Conservation (phyloP, 2,888 invertebrate genomes). For the Phortica magna region DNA sequence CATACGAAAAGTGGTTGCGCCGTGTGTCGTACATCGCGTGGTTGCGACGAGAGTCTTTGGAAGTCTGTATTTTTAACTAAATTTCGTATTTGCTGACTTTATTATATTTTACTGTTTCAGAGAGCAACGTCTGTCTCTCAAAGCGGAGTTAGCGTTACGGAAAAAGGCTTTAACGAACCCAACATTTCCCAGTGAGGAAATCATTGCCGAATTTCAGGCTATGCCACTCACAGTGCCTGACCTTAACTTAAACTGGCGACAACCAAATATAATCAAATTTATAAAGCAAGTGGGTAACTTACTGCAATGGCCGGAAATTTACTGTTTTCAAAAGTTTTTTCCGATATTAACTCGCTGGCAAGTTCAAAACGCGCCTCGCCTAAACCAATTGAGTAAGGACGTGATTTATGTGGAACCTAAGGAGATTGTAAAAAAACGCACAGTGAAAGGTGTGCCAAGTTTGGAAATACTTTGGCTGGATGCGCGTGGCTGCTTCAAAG, state of each 20-base stretch:
- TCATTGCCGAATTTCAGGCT: slow-evolving; percentile 86
- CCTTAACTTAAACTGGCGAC: slow-evolving; percentile 81
- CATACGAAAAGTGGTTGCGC: slow-evolving; percentile 84
- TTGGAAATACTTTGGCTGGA: slow-evolving; percentile 87
- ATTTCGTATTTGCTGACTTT: background rate
- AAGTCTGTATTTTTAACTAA: slow-evolving; percentile 78
- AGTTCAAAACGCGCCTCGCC: slow-evolving; percentile 64
- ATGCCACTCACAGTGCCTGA: slow-evolving; percentile 80
- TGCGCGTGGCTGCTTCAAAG: slow-evolving; percentile 80
- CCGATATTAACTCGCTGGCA: slow-evolving; percentile 89
- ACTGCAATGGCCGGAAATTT: slow-evolving; percentile 86
- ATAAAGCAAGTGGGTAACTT: slow-evolving; percentile 83
- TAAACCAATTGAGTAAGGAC: slow-evolving; percentile 39
- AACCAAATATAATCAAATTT: slow-evolving; percentile 85
- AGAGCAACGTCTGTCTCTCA: slow-evolving; percentile 82
- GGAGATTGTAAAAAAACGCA: slow-evolving; percentile 81
- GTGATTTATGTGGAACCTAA: slow-evolving; percentile 77
- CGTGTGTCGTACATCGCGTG: slow-evolving; percentile 81
- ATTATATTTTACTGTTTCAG: slow-evolving; percentile 74
- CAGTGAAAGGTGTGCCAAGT: slow-evolving; percentile 82
- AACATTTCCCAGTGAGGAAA: slow-evolving; percentile 85
- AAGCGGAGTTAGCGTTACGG: slow-evolving; percentile 84
- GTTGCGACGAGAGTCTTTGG: slow-evolving; percentile 82
- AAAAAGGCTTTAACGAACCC: slow-evolving; percentile 82
- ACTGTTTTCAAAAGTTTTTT: slow-evolving; percentile 87